These are phyloP conservation scores for Leuctra nigra DNA, from an alignment of 2,888 invertebrate species.

Conservation along the genomic window DNA sequence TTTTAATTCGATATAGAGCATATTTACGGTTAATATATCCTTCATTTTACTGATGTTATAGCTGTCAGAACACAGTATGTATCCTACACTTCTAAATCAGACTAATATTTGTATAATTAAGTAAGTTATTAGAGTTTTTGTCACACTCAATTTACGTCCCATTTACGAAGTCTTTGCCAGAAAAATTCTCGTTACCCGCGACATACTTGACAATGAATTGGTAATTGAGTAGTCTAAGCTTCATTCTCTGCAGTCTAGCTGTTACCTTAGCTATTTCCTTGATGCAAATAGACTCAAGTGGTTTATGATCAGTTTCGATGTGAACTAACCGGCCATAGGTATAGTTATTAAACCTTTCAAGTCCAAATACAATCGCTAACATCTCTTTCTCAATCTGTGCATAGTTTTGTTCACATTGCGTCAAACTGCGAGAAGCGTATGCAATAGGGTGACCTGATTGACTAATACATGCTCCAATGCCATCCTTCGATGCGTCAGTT, in stretches of 20 bases:
- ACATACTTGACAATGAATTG: background rate
- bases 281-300: slow-evolving; percentile 1
- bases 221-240: background rate
- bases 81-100: no score
- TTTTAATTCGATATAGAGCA: no score
- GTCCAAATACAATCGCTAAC: slow-evolving; percentile 15
- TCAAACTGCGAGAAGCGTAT: slow-evolving; percentile 35
- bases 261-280: background rate
- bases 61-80: no score
- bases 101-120: no score
- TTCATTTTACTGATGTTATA: no score
- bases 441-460: slow-evolving; percentile 36
- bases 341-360: slow-evolving; percentile 14
- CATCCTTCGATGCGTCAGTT: slow-evolving; percentile 32
- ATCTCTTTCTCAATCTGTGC: slow-evolving; percentile 34
- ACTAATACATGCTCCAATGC: slow-evolving; percentile 34
- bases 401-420: slow-evolving; percentile 31
- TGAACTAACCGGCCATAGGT: background rate
- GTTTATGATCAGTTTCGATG: slow-evolving; percentile 21
- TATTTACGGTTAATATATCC: no score
- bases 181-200: no score
- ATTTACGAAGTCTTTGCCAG: no score
- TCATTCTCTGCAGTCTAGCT: background rate
- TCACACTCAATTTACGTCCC: no score
- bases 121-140: no score